Conservation (phyloP, 2,888 invertebrate genomes). For the Agrotis segetum region DNA sequence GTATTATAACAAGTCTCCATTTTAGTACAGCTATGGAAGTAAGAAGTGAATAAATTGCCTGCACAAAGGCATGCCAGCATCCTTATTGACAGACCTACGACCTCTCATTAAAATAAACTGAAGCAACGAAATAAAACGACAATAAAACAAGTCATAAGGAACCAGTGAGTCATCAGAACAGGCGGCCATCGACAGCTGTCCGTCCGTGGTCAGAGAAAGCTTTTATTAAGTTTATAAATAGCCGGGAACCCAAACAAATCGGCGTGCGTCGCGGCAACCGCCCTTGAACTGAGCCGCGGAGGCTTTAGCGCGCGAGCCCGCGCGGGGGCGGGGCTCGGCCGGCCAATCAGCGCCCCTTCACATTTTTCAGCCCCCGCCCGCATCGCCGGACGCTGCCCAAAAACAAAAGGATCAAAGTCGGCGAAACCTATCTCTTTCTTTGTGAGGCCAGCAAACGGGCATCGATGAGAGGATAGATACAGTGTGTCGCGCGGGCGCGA, state of each 20-base stretch:
- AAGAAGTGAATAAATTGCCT: background rate
- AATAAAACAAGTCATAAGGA: constrained; percentile 39
- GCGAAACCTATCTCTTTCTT: constrained; percentile 91
- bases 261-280: constrained; percentile 84
- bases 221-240: constrained; percentile 72
- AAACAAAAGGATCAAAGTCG: constrained; percentile 91
- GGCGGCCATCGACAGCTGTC: constrained; percentile 34
- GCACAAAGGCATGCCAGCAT: constrained; percentile 18
- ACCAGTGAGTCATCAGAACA: constrained; percentile 20
- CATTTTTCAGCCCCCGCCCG: constrained; percentile 91
- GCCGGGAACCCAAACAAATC: constrained; percentile 83
- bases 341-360: constrained; percentile 90
- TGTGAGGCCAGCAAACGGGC: constrained; percentile 89
- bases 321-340: constrained; percentile 84
- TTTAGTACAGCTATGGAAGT: background rate
- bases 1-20: background rate
- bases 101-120: constrained; percentile 24
- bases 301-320: constrained; percentile 76
- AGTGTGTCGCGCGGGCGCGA: constrained; percentile 90
- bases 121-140: constrained; percentile 16
- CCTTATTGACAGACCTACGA: constrained; percentile 37
- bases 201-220: constrained; percentile 48
- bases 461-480: constrained; percentile 91
- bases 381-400: constrained; percentile 91
- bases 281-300: constrained; percentile 87